Base-by-base conservation (phyloP, 2,797 vertebrate genomes). In the Zalophus californianus region DNA sequence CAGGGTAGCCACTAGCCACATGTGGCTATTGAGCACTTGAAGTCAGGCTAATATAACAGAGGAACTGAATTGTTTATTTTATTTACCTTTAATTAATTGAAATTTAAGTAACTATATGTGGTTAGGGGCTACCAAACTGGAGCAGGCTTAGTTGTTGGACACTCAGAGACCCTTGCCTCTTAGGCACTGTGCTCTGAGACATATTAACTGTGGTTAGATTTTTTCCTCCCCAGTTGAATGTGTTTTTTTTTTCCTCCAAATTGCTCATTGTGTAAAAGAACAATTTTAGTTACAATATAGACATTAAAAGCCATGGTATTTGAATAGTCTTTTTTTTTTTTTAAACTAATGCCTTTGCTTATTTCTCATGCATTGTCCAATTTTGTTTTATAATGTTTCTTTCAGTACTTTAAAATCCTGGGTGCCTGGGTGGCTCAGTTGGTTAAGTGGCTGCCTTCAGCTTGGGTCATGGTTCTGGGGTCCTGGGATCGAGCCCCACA, bases 321-420 rank as follows among this genome's bases (percentile, higher is more conserved):
- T 32, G 75, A 41, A 62, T 7, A 68, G 6, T 32, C 60, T 62
- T 32, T 11, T 25, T 2, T 54, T 56, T 44, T 44, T 44, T 44
- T 82, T 32, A 13, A 44, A 86, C 8, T 56, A 89, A 77, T 48
- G 16, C 62, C 21, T 48, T 86, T 80, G 50, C 52, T 90, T 56
- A 68, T 66, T 90, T 85, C 60, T 72, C 29, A 92, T 32, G 14
- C 5, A 52, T 58, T 96, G 94, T 44, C 11, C 2, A 72, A 35
- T 70, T 94, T 82, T 92, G 29, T 70, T 84, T 93, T 72, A 48
- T 35, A 58, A 73, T 64, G 1, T 92, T 84, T 93, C 62, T 72
- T 94, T 86, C 2, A 4, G 64, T 50, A 66, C 5, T 68, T 85
- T 64, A 80, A 77, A 68, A 70, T n/a, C 13, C n/a, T 68, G 44